Evolutionary conservation across 2,113 vertebrate genomes (phyloP).

Genomic region (Nicator chloris): DNA sequence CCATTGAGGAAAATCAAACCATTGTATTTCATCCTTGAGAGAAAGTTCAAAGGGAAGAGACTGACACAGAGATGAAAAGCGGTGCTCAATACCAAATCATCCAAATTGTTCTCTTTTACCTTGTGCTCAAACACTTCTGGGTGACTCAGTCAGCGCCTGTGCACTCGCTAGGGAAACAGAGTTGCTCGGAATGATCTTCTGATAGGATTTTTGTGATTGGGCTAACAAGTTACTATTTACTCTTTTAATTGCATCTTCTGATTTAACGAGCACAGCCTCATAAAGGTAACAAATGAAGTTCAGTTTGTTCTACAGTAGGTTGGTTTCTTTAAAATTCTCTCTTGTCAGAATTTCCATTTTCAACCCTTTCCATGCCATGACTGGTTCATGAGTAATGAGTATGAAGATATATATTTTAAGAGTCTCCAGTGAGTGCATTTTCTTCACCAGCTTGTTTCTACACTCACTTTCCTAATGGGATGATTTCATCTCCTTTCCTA

Average conservation of each 20-base stretch:
- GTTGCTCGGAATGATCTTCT: not conserved
- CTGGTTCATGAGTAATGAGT: not conserved
- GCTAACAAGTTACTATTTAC: not conserved
- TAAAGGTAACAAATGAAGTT: not conserved
- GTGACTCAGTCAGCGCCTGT: not conserved
- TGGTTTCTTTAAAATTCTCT: not conserved
- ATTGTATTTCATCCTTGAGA: not conserved
- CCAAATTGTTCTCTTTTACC: not conserved
- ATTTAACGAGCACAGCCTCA: not conserved
- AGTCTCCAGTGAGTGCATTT: not conserved
- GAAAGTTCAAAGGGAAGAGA: not conserved
- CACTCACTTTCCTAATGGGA: not conserved
- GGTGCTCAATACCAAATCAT: not conserved
- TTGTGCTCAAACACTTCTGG: not conserved
- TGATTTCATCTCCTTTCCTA: not conserved
- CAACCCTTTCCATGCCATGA: not conserved
- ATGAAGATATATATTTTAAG: not conserved
- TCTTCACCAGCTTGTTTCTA: not conserved
- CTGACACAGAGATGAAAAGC: not conserved
- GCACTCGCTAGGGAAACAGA: not conserved
- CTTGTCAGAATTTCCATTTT: not conserved
- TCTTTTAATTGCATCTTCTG: not conserved
- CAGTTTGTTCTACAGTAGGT: not conserved
- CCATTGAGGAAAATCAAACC: not conserved
- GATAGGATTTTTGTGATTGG: not conserved